Evolutionary conservation across 2,113 vertebrate species (phyloP).

Genomic region (Zosterops lateralis): DNA sequence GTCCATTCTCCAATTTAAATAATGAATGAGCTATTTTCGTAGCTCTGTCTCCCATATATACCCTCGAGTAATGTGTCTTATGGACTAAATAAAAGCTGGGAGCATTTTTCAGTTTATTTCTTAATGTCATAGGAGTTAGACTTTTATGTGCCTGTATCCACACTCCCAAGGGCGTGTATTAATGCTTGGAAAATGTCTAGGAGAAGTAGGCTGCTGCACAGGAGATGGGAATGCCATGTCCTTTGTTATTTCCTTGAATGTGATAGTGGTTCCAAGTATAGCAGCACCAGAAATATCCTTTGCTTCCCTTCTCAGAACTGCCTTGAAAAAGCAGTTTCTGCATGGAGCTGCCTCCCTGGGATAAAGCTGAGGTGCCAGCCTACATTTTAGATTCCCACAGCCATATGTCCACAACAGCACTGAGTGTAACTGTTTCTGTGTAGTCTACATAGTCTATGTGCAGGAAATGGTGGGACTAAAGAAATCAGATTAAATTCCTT

Average conservation of each 20-base stretch:
- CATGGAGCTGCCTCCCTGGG: background rate
- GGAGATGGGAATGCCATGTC: background rate
- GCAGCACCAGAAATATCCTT: background rate
- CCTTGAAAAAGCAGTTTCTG: background rate
- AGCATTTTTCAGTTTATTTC: background rate
- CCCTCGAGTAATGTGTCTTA: background rate
- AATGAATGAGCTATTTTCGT: constrained; percentile 41
- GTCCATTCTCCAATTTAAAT: constrained; percentile 45
- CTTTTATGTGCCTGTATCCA: background rate
- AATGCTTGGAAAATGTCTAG: background rate
- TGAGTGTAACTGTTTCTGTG: background rate
- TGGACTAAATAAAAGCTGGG: background rate
- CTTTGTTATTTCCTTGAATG: background rate
- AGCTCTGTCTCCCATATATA: background rate
- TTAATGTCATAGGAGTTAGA: background rate
- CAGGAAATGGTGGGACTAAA: background rate
- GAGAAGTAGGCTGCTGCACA: background rate
- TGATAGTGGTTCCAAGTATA: background rate
- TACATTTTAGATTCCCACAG: background rate
- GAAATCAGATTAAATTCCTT: background rate
- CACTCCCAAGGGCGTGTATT: background rate
- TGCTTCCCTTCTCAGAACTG: background rate
- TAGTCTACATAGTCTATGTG: background rate
- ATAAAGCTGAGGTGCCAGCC: background rate
- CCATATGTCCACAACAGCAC: background rate